Conservation (phyloP, 2,113 vertebrate genomes). For the Embiotoca jacksoni region DNA sequence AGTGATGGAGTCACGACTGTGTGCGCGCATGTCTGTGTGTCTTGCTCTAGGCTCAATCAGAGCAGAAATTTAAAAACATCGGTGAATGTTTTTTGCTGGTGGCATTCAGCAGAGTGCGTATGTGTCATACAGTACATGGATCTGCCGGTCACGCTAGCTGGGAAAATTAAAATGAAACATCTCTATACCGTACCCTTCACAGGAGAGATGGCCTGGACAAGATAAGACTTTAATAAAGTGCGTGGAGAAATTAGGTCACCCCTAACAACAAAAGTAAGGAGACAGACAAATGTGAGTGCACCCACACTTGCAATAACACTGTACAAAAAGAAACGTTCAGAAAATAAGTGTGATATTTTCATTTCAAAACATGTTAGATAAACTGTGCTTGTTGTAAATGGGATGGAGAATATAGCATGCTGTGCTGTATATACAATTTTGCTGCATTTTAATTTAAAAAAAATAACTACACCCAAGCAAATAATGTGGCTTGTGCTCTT, state of each 20-base stretch:
- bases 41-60: slow-evolving; percentile 58
- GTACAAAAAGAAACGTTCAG: slow-evolving; percentile 11
- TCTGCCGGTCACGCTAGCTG: slow-evolving; percentile 33
- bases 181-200: slow-evolving; percentile 53
- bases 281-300: slow-evolving; percentile 16
- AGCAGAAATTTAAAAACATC: slow-evolving; percentile 66
- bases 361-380: background rate
- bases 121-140: slow-evolving; percentile 54
- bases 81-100: slow-evolving; percentile 46
- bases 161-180: slow-evolving; percentile 62
- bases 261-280: slow-evolving; percentile 24
- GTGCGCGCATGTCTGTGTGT: slow-evolving; percentile 14
- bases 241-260: slow-evolving; percentile 55
- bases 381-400: background rate
- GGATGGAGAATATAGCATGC: background rate
- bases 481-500: background rate
- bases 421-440: background rate
- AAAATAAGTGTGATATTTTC: background rate
- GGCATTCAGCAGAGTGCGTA: slow-evolving; percentile 44
- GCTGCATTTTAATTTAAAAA: background rate
- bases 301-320: slow-evolving; percentile 26
- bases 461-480: background rate
- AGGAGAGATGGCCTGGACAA: slow-evolving; percentile 47
- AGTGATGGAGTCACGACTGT: background rate
- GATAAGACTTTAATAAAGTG: slow-evolving; percentile 69